phyloP scores from a whole-genome alignment of 2,797 vertebrate species.

The Acrossocheilus fasciatus region DNA sequence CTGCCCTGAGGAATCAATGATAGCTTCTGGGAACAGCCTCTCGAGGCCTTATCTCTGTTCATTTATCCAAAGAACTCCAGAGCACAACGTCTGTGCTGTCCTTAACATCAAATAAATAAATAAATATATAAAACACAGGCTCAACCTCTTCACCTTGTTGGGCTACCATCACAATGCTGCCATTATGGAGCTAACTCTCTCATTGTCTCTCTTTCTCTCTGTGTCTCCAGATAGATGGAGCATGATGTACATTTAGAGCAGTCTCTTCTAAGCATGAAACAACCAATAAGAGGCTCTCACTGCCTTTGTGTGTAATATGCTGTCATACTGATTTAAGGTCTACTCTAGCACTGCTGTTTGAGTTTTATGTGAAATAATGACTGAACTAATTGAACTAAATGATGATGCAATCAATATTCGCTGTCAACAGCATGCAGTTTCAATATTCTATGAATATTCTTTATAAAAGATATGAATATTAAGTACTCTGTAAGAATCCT shows the following conservation, averaged over 20 bases:
- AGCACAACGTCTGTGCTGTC: slow-evolving; percentile 40
- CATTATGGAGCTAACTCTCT: not conserved
- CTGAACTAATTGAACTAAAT: slow-evolving; percentile 59
- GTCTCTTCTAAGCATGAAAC: slow-evolving; percentile 59
- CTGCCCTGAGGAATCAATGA: slow-evolving; percentile 79
- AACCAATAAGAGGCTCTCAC: slow-evolving; percentile 63
- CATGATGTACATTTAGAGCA: slow-evolving; percentile 69
- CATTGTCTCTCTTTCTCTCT: slow-evolving; percentile 23
- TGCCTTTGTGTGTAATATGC: slow-evolving; percentile 45
- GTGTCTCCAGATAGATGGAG: slow-evolving; percentile 34
- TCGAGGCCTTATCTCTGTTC: slow-evolving; percentile 78
- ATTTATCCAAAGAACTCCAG: slow-evolving; percentile 72
- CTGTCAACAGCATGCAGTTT: not conserved
- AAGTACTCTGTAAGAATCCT: not conserved
- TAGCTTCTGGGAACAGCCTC: slow-evolving; percentile 72
- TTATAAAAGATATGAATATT: not conserved
- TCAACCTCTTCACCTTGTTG: slow-evolving; percentile 8
- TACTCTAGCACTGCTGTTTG: slow-evolving; percentile 51
- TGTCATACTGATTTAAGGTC: slow-evolving; percentile 62
- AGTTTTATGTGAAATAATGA: slow-evolving; percentile 73
- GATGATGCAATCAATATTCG: slow-evolving; percentile 28
- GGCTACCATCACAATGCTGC: not conserved
- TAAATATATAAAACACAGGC: slow-evolving; percentile 19
- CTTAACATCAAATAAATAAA: slow-evolving; percentile 30
- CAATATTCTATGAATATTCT: not conserved